Conservation (phyloP, 2,113 vertebrate species). For the Haliaeetus leucogaster region DNA sequence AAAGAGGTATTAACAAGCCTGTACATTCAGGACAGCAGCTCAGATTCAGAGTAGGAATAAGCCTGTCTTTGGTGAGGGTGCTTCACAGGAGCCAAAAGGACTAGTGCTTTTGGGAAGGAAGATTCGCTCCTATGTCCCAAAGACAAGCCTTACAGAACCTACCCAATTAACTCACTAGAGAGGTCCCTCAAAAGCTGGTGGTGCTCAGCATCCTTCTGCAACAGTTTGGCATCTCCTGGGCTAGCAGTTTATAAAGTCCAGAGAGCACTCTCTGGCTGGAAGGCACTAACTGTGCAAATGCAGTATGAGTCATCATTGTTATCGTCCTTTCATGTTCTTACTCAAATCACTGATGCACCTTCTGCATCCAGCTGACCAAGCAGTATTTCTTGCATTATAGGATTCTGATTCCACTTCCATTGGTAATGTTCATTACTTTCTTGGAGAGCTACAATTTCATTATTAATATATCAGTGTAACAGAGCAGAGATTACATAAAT, state of each 20-base stretch:
- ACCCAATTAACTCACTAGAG: not conserved
- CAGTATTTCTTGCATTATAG: slow-evolving; percentile 65
- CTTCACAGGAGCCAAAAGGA: not conserved
- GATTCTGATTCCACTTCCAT: slow-evolving; percentile 45
- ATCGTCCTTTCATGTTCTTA: slow-evolving; percentile 23
- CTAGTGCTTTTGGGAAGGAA: not conserved
- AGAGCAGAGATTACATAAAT: slow-evolving; percentile 33
- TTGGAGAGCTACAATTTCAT: slow-evolving; percentile 64
- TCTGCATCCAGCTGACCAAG: slow-evolving; percentile 54
- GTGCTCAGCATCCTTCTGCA: not conserved
- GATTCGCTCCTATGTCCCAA: not conserved
- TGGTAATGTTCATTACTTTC: slow-evolving; percentile 63
- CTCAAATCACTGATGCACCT: slow-evolving; percentile 42
- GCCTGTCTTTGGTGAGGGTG: not conserved
- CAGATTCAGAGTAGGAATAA: not conserved
- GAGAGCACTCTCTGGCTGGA: not conserved
- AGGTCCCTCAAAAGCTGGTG: not conserved
- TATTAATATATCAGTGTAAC: slow-evolving; percentile 60
- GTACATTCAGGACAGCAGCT: not conserved
- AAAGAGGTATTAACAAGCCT: not conserved
- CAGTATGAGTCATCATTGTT: not conserved
- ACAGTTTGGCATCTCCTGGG: not conserved
- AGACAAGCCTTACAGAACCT: not conserved
- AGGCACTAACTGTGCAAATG: slow-evolving; percentile 1
- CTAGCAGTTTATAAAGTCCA: not conserved